Conservation (phyloP, 2,888 invertebrate genomes). For the Chelonus formosanus region DNA sequence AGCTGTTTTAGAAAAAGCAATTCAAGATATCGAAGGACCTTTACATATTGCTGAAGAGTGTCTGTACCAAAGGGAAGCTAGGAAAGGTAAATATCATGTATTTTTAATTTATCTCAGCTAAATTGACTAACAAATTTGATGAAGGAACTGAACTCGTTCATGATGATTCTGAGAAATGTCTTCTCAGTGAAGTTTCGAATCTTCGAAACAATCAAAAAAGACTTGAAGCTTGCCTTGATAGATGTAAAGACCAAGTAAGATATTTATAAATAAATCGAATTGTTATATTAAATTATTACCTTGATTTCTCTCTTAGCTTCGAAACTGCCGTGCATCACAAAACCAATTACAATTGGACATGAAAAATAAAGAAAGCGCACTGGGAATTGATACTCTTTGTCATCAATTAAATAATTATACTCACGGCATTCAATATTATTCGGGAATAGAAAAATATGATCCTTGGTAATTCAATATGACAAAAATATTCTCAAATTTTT, state of each 20-base stretch:
- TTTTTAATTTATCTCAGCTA: neutral
- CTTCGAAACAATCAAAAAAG: conserved; percentile 82
- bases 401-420: conserved; percentile 85
- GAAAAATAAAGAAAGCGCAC: conserved; percentile 86
- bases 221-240: conserved; percentile 78
- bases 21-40: conserved; percentile 87
- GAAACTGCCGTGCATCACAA: conserved; percentile 81
- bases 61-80: conserved; percentile 88
- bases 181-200: conserved; percentile 85
- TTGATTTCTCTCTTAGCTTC: conserved; percentile 65
- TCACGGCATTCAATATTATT: conserved; percentile 84
- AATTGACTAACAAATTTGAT: conserved; percentile 21
- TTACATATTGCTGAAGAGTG: conserved; percentile 94
- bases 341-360: conserved; percentile 91
- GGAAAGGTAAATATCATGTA: conserved; percentile 70
- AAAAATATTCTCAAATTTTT: neutral
- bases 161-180: conserved; percentile 85
- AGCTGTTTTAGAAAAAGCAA: conserved; percentile 76
- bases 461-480: conserved; percentile 69
- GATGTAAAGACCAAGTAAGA: conserved; percentile 69
- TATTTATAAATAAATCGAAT: neutral
- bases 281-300: neutral
- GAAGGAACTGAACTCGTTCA: conserved; percentile 89
- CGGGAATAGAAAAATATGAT: conserved; percentile 88
- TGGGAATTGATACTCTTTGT: conserved; percentile 85